Conservation (phyloP, 2,113 vertebrate species). For the Pangasianodon gigas region DNA sequence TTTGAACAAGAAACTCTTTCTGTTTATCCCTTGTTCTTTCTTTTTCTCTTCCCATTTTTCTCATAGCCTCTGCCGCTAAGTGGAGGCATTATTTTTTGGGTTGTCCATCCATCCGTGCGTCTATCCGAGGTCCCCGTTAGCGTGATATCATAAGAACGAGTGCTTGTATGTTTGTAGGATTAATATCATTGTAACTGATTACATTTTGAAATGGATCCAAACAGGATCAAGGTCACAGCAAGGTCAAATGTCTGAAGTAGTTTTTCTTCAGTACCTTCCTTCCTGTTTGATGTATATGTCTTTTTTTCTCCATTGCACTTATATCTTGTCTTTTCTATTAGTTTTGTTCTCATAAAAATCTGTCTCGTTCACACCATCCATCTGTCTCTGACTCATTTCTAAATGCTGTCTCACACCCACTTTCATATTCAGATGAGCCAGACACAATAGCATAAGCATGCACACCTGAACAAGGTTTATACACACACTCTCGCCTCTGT, state of each 20-base stretch:
- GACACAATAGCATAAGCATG: conserved; percentile 34
- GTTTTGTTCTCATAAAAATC: not conserved
- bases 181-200: not conserved
- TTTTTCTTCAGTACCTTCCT: not conserved
- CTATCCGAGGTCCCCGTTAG: not conserved
- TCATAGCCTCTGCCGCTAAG: conserved; percentile 1
- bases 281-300: not conserved
- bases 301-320: conserved; percentile 18
- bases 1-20: conserved; percentile 26
- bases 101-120: not conserved
- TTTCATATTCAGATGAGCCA: conserved; percentile 52
- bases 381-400: conserved; percentile 31
- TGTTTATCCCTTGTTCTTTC: not conserved
- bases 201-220: not conserved
- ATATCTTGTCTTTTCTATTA: conserved; percentile 19
- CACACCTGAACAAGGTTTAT: conserved; percentile 33
- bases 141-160: not conserved
- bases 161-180: not conserved
- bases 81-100: not conserved
- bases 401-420: conserved; percentile 19
- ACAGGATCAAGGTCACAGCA: not conserved
- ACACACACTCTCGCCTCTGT: conserved; percentile 22
- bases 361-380: not conserved
- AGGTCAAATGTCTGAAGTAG: not conserved
- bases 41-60: conserved; percentile 41